Conservation (phyloP, 2,113 vertebrate species). For the Cygnus atratus region DNA sequence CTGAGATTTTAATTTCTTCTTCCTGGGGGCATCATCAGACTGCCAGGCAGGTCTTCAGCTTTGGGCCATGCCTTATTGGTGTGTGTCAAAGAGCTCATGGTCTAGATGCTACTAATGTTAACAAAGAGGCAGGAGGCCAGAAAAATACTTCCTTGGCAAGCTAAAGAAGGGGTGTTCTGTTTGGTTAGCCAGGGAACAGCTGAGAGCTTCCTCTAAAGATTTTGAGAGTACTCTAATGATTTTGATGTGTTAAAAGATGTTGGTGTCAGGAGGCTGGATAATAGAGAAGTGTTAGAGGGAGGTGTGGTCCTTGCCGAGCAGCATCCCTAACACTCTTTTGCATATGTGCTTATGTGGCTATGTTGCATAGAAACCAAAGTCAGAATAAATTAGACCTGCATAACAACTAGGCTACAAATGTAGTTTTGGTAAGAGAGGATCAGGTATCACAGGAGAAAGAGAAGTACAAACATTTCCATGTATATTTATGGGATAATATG, state of each 20-base stretch:
- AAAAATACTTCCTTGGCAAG: background rate
- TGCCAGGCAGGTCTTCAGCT: background rate
- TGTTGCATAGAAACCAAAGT: background rate
- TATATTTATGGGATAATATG: background rate
- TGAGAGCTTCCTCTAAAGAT: background rate
- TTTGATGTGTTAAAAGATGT: background rate
- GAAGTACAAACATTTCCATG: background rate
- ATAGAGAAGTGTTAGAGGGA: background rate
- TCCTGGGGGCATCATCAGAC: background rate
- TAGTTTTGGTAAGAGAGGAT: background rate
- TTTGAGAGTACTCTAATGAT: background rate
- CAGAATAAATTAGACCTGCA: background rate
- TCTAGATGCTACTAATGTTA: background rate
- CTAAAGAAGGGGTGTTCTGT: background rate
- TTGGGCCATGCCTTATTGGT: background rate
- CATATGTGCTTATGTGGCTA: background rate
- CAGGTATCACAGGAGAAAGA: background rate
- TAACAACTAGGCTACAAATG: background rate
- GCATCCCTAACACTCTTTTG: background rate
- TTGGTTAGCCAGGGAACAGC: background rate
- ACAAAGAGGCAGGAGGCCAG: background rate
- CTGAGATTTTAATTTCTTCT: background rate
- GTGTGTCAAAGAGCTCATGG: background rate
- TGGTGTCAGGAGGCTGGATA: background rate
- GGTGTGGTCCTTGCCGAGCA: background rate